Evolutionary conservation across 2,888 invertebrate species (phyloP), one percentile per base, ranked within the genome.

Genomic region (Harmothoe impar): DNA sequence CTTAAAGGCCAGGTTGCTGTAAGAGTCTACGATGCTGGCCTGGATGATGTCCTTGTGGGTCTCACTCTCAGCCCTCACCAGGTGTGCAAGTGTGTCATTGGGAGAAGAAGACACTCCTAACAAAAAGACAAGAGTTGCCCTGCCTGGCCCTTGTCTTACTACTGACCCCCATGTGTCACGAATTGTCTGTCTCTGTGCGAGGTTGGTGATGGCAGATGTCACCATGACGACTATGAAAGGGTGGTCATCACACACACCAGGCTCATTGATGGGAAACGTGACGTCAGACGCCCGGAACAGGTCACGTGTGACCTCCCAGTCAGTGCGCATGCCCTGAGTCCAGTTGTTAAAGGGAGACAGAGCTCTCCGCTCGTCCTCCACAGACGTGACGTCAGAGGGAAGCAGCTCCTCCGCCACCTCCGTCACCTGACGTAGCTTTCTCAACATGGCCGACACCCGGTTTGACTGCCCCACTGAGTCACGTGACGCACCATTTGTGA

Each of bases 101-200:
- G 7, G 0, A 3, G 23, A 25, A 17, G 25, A 1, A n/a, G 72
- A 17, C 25, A 52, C 81, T 7, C 90, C 90, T 1, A 90, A 20
- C 35, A 90, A 17, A 25, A 90, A 90, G 20, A 90, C 23, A 0
- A 90, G 52, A 0, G 84, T 84, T 0, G 54, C 86, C 10, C 12
- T 29, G 5, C 29, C 12, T 0, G 52, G 54, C 29, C 52, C 31
- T 54, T 15, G 54, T 1, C 29, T 52, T 25, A 29, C 81, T 0
- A 56, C 52, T 81, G 78, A 56, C 51, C 90, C 90, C 90, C 90
- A 90, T 5, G 90, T 90, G 25, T 90, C 62, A 43, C 90, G 29
- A 10, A 90, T 90, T 1, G 86, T 56, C 84, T 68, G 62, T 25
- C 90, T 85, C 62, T 31, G 68, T n/a, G 52, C 85, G 33, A 62